phyloP scores from a whole-genome alignment of 2,797 vertebrate genomes.

The Ataeniobius toweri region DNA sequence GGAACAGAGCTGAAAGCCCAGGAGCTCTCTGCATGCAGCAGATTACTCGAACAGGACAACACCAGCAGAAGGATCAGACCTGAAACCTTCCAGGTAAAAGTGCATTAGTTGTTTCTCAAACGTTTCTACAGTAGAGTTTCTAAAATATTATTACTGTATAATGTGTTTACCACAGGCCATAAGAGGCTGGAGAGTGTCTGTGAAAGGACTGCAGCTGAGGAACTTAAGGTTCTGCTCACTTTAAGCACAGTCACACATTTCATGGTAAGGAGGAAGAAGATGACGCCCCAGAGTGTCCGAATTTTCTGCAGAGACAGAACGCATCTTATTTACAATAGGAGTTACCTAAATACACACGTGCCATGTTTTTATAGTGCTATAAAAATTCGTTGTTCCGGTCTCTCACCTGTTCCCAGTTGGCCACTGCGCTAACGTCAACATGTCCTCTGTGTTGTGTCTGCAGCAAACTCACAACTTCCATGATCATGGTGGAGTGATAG shows the following conservation, averaged over 20 bases:
- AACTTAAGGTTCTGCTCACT: slow-evolving; percentile 36
- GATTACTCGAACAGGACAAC: slow-evolving; percentile 50
- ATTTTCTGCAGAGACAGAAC: slow-evolving; percentile 63
- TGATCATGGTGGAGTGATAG: slow-evolving; percentile 55
- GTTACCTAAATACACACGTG: not conserved
- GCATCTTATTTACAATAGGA: not conserved
- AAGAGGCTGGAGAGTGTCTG: slow-evolving; percentile 51
- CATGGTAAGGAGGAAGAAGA: slow-evolving; percentile 76
- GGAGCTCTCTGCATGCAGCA: slow-evolving; percentile 52
- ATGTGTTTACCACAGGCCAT: slow-evolving; percentile 73
- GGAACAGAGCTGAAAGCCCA: slow-evolving; percentile 38
- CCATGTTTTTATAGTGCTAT: not conserved
- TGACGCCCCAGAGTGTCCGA: slow-evolving; percentile 69
- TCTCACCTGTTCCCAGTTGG: slow-evolving; percentile 79
- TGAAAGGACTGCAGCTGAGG: slow-evolving; percentile 35
- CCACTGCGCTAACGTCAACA: slow-evolving; percentile 71
- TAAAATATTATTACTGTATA: not conserved
- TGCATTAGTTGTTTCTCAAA: not conserved
- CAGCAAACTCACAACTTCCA: slow-evolving; percentile 66
- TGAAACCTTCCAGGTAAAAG: slow-evolving; percentile 65
- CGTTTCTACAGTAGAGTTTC: not conserved
- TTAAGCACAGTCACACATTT: slow-evolving; percentile 67
- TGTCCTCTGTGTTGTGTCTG: slow-evolving; percentile 60
- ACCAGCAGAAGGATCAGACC: slow-evolving; percentile 67
- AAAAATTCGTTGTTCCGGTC: not conserved